These are phyloP conservation scores for Congeria kusceri DNA, from an alignment of 2,888 invertebrate genomes.

Conservation along the genomic window DNA sequence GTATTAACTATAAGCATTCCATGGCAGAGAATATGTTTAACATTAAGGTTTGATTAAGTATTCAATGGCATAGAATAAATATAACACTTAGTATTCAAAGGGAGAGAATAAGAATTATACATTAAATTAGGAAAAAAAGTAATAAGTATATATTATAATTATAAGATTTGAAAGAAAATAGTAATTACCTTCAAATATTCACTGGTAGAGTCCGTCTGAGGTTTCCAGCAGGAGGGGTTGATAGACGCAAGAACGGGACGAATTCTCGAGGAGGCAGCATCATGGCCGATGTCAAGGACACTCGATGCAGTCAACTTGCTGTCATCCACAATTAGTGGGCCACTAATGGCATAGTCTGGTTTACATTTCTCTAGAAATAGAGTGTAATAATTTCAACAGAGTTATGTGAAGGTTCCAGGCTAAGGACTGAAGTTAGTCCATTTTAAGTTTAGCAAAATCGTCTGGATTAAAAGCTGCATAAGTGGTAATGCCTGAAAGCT, in stretches of 20 bases:
- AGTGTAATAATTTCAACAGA: too few species aligned
- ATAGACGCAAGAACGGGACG: constrained; percentile 50
- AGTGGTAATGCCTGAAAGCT: too few species aligned
- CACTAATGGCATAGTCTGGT: constrained; percentile 76
- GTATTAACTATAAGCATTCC: too few species aligned
- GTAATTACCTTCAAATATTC: background rate
- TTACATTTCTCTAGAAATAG: constrained; percentile 68
- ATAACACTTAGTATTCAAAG: too few species aligned
- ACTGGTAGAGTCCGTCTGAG: constrained; percentile 32
- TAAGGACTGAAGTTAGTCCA: too few species aligned
- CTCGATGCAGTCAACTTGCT: constrained; percentile 62
- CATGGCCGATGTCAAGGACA: constrained; percentile 56
- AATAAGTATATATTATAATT: background rate
- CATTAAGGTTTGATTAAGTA: too few species aligned
- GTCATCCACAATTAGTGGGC: constrained; percentile 71
- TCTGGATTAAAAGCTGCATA: too few species aligned
- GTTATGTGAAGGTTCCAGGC: too few species aligned
- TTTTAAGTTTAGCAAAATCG: too few species aligned
- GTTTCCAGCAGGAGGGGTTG: constrained; percentile 67
- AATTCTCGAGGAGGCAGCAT: constrained; percentile 64
- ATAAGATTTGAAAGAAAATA: background rate
- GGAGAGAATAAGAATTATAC: too few species aligned
- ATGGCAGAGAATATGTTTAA: too few species aligned
- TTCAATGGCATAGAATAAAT: too few species aligned
- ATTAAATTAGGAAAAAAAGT: background rate